Percentiles rank a stretch among this genome's conserved stretches.
Conservation (phyloP, 2,113 vertebrate species). For the Corydoras sp. region DNA sequence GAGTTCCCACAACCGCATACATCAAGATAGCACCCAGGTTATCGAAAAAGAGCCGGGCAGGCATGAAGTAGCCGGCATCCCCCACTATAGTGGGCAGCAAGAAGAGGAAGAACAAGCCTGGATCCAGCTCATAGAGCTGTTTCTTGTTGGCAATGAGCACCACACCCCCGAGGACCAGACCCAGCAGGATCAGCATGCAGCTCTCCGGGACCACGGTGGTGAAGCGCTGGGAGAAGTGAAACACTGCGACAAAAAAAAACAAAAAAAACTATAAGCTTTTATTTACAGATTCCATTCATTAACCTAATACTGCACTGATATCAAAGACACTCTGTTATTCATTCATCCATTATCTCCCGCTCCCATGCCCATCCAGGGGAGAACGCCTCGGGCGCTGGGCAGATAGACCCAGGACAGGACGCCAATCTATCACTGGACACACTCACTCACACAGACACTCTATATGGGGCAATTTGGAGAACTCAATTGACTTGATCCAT, state of each 20-base stretch:
- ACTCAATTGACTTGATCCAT: too few species aligned
- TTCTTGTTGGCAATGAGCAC: constrained; percentile 88
- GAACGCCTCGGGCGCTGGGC: too few species aligned
- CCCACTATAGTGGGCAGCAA: constrained; percentile 91
- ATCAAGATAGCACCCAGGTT: constrained; percentile 91
- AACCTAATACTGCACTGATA: too few species aligned
- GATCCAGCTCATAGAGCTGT: constrained; percentile 89
- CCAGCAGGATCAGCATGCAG: constrained; percentile 91
- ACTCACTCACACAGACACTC: too few species aligned
- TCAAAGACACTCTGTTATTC: too few species aligned
- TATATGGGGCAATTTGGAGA: too few species aligned
- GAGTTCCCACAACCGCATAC: constrained; percentile 87
- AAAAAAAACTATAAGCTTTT: not conserved
- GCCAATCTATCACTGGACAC: too few species aligned
- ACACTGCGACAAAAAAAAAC: constrained; percentile 59
- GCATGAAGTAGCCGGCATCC: constrained; percentile 96
- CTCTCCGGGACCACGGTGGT: constrained; percentile 89
- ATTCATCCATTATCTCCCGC: too few species aligned
- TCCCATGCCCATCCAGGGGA: too few species aligned
- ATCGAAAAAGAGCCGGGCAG: constrained; percentile 89
- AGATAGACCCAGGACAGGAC: too few species aligned
- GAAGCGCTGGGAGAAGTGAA: constrained; percentile 89
- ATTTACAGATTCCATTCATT: not conserved
- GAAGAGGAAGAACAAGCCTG: constrained; percentile 94
- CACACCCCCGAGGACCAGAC: constrained; percentile 85